Evolutionary conservation across 2,113 vertebrate genomes (phyloP).

Genomic region (Helogale parvula): DNA sequence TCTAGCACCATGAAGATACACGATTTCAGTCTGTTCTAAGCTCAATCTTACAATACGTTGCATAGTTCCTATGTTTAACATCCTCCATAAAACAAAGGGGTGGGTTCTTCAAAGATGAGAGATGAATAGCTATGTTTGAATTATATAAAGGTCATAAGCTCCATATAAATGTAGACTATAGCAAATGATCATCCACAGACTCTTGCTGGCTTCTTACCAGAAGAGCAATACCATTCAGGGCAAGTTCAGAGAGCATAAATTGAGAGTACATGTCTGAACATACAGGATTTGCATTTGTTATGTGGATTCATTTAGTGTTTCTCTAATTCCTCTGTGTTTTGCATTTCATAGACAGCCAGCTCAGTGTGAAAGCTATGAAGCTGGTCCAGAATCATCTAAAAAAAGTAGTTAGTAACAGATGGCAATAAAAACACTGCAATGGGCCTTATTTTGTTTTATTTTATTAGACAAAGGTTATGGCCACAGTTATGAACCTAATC

Average conservation of each 20-base stretch:
- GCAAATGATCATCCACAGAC: neutral
- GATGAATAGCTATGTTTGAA: neutral
- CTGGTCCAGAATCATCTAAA: constrained; percentile 73
- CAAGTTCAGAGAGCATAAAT: neutral
- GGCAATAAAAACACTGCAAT: constrained; percentile 78
- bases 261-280: neutral
- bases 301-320: constrained; percentile 60
- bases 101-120: neutral
- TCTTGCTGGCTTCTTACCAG: neutral
- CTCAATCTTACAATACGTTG: neutral
- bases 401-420: constrained; percentile 79
- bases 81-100: neutral
- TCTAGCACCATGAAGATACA: neutral
- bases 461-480: constrained; percentile 79
- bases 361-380: constrained; percentile 74
- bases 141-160: neutral
- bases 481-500: constrained; percentile 78
- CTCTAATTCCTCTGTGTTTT: constrained; percentile 75
- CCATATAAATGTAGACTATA: neutral
- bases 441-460: constrained; percentile 75
- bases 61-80: neutral
- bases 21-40: neutral
- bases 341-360: constrained; percentile 76
- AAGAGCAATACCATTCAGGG: neutral
- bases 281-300: constrained; percentile 68